Evolutionary conservation across 2,888 invertebrate genomes (phyloP).

Genomic region (Tetragnatha montana): DNA sequence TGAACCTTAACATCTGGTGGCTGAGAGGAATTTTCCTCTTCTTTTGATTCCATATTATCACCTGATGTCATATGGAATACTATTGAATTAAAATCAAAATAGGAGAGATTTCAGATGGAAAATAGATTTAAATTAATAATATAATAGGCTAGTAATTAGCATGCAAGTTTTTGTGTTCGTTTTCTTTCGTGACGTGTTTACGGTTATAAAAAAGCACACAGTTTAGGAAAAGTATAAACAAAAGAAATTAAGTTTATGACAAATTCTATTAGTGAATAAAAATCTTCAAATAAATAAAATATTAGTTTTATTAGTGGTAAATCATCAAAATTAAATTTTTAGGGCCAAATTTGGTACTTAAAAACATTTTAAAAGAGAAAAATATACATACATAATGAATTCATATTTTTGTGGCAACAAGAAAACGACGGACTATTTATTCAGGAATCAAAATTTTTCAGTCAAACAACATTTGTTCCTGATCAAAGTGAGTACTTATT

Average conservation of each 20-base stretch:
- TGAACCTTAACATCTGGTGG: slow-evolving; percentile 56
- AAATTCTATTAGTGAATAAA: no score
- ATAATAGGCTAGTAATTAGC: not conserved
- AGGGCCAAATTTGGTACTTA: no score
- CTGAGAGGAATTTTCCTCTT: slow-evolving; percentile 29
- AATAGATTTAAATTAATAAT: not conserved
- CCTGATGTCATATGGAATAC: slow-evolving; percentile 32
- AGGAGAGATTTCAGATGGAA: no score
- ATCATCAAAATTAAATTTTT: no score
- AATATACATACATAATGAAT: no score
- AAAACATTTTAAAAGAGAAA: no score
- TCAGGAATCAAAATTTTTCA: not conserved
- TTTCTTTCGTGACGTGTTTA: not conserved
- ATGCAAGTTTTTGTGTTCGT: not conserved
- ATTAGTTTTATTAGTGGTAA: no score
- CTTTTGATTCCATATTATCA: slow-evolving; percentile 16
- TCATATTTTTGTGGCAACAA: not conserved
- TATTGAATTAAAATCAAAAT: not conserved
- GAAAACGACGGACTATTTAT: not conserved
- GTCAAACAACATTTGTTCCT: not conserved
- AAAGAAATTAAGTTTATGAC: not conserved
- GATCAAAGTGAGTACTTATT: not conserved
- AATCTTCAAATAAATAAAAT: no score
- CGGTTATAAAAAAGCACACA: not conserved
- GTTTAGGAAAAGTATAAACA: not conserved